Conservation (phyloP, 2,797 vertebrate species). For the Chloroceryle amazona region DNA sequence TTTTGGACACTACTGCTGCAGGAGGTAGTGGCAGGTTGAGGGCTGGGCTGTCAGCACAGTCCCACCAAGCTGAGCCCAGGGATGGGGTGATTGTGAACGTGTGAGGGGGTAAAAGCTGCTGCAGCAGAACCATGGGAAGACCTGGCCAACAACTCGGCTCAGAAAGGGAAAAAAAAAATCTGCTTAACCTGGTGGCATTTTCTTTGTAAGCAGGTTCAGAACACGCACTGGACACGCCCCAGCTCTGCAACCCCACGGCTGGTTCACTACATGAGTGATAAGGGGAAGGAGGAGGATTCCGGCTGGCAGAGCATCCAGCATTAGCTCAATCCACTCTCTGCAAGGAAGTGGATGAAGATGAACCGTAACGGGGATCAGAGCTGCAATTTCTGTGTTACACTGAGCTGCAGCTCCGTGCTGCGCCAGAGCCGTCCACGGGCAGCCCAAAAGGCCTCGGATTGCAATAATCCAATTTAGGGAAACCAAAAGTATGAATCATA, state of each 20-base stretch:
- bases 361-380: background rate
- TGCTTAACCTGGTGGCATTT: background rate
- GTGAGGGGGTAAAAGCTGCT: background rate
- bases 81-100: accelerated
- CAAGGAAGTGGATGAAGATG: background rate
- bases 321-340: background rate
- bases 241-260: background rate
- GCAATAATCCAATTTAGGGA: conserved; percentile 6
- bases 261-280: accelerated
- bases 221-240: background rate
- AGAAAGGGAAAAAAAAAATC: background rate
- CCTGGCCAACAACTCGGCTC: background rate
- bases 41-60: background rate
- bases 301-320: background rate
- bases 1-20: accelerated
- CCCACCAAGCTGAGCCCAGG: background rate
- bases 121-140: accelerated
- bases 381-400: background rate
- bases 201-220: background rate
- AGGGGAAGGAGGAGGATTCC: background rate
- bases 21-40: background rate
- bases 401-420: background rate
- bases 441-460: background rate
- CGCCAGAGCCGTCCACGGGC: background rate
- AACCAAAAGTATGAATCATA: background rate